Evolutionary conservation across 1,140 invertebrate species (phyloP).

Genomic region (Trachymyrmex cornetzi): DNA sequence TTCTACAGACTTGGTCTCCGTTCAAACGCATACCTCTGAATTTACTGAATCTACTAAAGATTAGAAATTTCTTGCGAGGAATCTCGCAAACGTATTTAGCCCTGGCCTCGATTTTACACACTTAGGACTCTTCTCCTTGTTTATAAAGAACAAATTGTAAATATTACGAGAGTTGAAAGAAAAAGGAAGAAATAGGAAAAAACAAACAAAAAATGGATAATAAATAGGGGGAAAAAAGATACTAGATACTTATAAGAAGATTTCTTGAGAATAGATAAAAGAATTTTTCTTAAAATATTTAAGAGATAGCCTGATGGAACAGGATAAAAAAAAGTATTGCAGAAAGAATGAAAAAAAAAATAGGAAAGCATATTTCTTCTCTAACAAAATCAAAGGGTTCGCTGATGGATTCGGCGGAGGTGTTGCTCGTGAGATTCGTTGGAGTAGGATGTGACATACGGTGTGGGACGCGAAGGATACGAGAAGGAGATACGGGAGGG

Average conservation of each 20-base stretch:
- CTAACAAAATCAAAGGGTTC: conserved; percentile 35
- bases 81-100: not conserved
- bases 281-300: not conserved
- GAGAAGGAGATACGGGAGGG: conserved; percentile 17
- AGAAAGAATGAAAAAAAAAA: not conserved
- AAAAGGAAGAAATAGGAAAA: conserved; percentile 19
- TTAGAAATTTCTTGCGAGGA: conserved; percentile 17
- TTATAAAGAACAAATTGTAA: conserved; percentile 5
- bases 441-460: conserved; percentile 62
- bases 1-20: conserved; percentile 16
- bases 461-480: conserved; percentile 58
- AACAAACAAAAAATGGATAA: conserved; percentile 54
- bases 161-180: not conserved
- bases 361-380: conserved; percentile 2
- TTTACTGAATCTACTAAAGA: not conserved
- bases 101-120: not conserved
- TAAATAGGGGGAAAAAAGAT: conserved; percentile 54
- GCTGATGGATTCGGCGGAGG: conserved; percentile 65
- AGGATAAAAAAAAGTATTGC: conserved; percentile 22
- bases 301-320: not conserved
- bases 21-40: not conserved
- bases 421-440: conserved; percentile 73
- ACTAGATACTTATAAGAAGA: conserved; percentile 27
- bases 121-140: not conserved
- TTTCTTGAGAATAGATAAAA: conserved; percentile 13